Conservation (phyloP, 2,113 vertebrate species). For the Uropsilus gracilis region DNA sequence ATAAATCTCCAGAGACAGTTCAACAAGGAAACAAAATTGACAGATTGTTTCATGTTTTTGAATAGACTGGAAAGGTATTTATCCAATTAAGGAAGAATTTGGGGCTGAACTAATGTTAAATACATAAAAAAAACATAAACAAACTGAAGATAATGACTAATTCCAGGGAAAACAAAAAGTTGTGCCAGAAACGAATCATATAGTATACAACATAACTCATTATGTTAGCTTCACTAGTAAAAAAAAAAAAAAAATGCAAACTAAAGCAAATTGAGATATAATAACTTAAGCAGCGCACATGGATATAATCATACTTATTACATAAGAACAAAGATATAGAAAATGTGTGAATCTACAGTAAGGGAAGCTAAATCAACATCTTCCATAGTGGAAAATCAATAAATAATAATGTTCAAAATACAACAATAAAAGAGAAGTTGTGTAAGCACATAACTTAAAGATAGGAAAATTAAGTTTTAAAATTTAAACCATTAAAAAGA, state of each 20-base stretch:
- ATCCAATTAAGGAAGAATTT: not conserved
- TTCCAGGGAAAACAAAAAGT: constrained; percentile 23
- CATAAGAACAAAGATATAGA: not conserved
- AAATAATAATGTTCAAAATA: not conserved
- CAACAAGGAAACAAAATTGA: not conserved
- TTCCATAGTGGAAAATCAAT: not conserved
- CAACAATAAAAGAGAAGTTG: not conserved
- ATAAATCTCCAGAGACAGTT: not conserved
- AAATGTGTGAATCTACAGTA: not conserved
- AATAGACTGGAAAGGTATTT: constrained; percentile 11
- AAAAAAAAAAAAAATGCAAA: too few species aligned
- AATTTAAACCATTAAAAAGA: not conserved
- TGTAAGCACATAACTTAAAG: not conserved
- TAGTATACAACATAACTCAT: not conserved
- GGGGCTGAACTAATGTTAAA: not conserved
- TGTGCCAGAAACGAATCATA: not conserved
- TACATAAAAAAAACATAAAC: not conserved
- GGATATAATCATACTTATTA: not conserved
- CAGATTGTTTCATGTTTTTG: not conserved
- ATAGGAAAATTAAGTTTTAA: not conserved
- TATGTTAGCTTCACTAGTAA: too few species aligned
- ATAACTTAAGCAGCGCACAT: not conserved
- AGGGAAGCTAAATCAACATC: not conserved
- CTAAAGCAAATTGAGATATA: not conserved
- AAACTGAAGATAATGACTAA: constrained; percentile 10